Evolutionary conservation across 2,888 invertebrate genomes (phyloP).

Genomic region (Scaptomyza caliginosa): DNA sequence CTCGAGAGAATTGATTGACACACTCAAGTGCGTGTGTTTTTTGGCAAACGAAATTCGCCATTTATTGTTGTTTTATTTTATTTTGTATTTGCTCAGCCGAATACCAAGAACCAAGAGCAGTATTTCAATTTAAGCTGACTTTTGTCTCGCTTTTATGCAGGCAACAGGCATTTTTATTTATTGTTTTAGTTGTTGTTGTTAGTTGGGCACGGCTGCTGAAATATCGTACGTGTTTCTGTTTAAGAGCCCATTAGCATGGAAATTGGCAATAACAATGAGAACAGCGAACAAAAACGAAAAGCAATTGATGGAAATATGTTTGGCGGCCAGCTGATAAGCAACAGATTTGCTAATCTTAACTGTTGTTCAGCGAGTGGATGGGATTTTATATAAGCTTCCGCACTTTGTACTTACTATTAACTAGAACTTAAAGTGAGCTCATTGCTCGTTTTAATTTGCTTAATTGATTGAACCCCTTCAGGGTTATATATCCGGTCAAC

Average conservation of each 20-base stretch:
- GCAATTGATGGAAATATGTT: slow-evolving; percentile 48
- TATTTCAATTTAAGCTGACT: slow-evolving; percentile 30
- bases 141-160: slow-evolving; percentile 1
- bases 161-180: slow-evolving; percentile 7
- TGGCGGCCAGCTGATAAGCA: slow-evolving; percentile 47
- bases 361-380: slow-evolving; percentile 18
- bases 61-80: slow-evolving; percentile 66
- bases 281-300: slow-evolving; percentile 6
- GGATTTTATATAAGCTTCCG: slow-evolving; percentile 35
- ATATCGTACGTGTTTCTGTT: slow-evolving; percentile 57
- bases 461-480: slow-evolving; percentile 42
- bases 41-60: slow-evolving; percentile 41
- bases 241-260: slow-evolving; percentile 30
- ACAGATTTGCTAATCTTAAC: slow-evolving; percentile 23
- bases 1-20: slow-evolving; percentile 56
- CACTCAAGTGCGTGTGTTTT: slow-evolving; percentile 46
- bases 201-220: slow-evolving; percentile 42
- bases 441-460: slow-evolving; percentile 40
- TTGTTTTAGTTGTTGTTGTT: slow-evolving; percentile 21
- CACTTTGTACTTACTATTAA: not conserved
- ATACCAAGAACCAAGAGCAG: slow-evolving; percentile 49
- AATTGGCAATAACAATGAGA: slow-evolving; percentile 19
- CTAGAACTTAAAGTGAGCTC: slow-evolving; percentile 16
- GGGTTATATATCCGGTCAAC: slow-evolving; percentile 18
- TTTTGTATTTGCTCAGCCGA: slow-evolving; percentile 41